Percentiles rank a stretch among this genome's conserved stretches.
phyloP scores from a whole-genome alignment of 2,797 vertebrate species.

The Mus minutoides region DNA sequence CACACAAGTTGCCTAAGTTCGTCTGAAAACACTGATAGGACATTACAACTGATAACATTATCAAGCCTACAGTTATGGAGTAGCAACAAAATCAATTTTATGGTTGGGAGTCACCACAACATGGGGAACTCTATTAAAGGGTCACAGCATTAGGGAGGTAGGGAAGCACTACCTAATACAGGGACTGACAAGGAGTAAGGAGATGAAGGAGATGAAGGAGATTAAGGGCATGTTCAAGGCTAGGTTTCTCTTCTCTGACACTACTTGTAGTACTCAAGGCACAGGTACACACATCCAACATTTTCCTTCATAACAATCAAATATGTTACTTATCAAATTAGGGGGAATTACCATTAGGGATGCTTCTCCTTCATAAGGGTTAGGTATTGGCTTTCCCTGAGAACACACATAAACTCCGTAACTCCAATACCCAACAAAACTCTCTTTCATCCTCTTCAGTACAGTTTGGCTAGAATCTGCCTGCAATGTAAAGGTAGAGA shows the following conservation, averaged over 20 bases:
- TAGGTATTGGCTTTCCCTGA: neutral
- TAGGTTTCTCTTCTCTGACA: neutral
- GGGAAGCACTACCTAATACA: neutral
- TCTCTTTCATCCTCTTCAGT: neutral
- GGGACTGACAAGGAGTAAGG: neutral
- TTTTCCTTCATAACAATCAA: neutral
- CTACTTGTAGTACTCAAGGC: too few species aligned
- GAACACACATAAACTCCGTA: neutral
- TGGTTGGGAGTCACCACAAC: neutral
- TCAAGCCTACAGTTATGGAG: neutral
- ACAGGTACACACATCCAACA: neutral
- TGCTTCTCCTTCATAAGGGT: accelerated
- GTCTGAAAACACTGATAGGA: neutral
- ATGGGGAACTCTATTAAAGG: neutral
- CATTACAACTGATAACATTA: neutral
- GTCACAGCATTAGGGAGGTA: neutral
- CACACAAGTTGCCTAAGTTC: neutral
- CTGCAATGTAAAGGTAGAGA: neutral
- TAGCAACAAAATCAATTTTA: neutral
- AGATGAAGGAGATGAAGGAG: neutral
- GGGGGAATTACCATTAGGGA: neutral
- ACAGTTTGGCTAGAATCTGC: accelerated
- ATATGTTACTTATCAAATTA: neutral
- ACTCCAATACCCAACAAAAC: neutral
- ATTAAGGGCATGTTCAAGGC: neutral